These are phyloP conservation scores for Chlorocebus sabaeus DNA, from an alignment of 2,113 vertebrate species.

Conservation along the genomic window DNA sequence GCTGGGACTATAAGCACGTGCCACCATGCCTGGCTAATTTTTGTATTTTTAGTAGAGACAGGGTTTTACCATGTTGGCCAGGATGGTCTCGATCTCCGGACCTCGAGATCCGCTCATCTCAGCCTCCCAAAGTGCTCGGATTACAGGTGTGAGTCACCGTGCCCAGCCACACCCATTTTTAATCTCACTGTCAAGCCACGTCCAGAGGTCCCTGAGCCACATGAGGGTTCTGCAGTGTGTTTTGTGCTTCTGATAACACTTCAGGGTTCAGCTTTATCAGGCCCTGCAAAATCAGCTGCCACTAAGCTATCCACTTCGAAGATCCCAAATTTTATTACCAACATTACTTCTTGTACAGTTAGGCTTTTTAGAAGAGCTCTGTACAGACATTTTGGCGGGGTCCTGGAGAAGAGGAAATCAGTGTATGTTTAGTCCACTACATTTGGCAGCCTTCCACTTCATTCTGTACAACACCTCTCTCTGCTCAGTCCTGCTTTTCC, in stretches of 20 bases:
- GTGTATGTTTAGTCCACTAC: neutral
- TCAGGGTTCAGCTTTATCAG: neutral
- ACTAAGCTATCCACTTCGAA: neutral
- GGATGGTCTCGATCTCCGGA: too few relatives aligned
- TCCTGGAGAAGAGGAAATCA: neutral
- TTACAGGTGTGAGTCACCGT: too few relatives aligned
- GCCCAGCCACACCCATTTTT: neutral
- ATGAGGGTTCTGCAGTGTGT: neutral
- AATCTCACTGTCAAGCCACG: neutral
- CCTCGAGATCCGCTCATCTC: too few relatives aligned
- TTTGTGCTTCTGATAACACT: neutral
- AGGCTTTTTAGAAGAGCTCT: constrained; percentile 8
- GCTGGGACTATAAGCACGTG: fast-evolving
- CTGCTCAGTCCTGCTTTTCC: neutral
- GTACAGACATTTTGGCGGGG: neutral
- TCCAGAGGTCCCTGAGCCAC: neutral
- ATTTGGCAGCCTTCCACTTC: neutral
- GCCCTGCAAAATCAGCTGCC: neutral
- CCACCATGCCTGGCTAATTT: too few relatives aligned
- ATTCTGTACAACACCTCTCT: neutral
- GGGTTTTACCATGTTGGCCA: too few relatives aligned
- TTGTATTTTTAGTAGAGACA: too few relatives aligned
- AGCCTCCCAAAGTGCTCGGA: too few relatives aligned
- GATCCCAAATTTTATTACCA: neutral
- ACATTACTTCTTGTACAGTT: neutral